Conservation (phyloP, 2,113 vertebrate genomes). For the Okapia johnstoni region DNA sequence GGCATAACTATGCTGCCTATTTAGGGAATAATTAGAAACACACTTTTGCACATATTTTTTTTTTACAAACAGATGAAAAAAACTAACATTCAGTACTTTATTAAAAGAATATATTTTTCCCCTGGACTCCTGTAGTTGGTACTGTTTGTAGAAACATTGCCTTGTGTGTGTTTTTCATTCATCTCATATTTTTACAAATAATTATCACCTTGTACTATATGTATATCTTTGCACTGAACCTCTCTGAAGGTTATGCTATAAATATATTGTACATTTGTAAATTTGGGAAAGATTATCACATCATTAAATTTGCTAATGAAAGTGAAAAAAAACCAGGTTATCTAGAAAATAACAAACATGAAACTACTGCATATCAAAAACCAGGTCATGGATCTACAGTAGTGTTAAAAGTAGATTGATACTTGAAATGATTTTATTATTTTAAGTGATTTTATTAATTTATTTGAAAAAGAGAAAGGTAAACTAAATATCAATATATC, state of each 20-base stretch:
- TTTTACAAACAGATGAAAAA: constrained; percentile 91
- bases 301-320: constrained; percentile 81
- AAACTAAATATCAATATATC: background rate
- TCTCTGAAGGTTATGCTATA: constrained; percentile 89
- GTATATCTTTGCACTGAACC: constrained; percentile 98
- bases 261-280: constrained; percentile 99
- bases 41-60: constrained; percentile 91
- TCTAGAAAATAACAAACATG: constrained; percentile 28
- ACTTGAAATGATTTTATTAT: background rate
- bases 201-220: constrained; percentile 91
- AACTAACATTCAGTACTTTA: constrained; percentile 82
- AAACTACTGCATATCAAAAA: background rate
- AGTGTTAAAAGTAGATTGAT: background rate
- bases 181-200: constrained; percentile 89
- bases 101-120: constrained; percentile 77
- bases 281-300: constrained; percentile 89
- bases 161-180: constrained; percentile 86
- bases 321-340: constrained; percentile 34
- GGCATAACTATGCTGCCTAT: constrained; percentile 80
- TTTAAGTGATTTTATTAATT: background rate
- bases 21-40: constrained; percentile 83
- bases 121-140: constrained; percentile 79
- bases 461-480: background rate
- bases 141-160: constrained; percentile 82
- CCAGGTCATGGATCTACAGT: background rate